These are phyloP conservation scores for Momotus momota DNA, from an alignment of 2,797 vertebrate genomes.

Conservation along the genomic window DNA sequence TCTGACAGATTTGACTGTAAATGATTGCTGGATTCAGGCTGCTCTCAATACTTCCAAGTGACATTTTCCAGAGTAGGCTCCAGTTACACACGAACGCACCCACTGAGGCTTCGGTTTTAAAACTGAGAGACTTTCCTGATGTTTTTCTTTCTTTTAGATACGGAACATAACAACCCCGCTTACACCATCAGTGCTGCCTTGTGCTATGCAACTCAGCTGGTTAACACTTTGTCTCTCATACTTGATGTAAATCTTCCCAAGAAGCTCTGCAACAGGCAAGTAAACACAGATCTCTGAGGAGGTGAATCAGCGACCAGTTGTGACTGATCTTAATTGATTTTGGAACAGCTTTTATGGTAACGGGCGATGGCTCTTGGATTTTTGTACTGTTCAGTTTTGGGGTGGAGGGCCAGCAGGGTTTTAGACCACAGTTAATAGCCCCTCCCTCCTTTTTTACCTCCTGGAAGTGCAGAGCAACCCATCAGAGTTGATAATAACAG, in stretches of 20 bases:
- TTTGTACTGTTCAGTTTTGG: neutral
- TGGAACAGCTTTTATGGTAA: neutral
- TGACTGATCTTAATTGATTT: neutral
- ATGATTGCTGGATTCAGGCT: conserved; percentile 13
- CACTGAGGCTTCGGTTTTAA: neutral
- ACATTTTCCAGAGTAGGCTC: conserved; percentile 18
- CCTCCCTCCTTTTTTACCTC: neutral
- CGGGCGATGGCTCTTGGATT: neutral
- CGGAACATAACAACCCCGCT: conserved; percentile 94
- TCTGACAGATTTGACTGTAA: conserved; percentile 47
- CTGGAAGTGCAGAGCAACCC: neutral
- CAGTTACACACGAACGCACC: neutral
- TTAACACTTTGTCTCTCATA: conserved; percentile 94
- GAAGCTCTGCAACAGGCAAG: conserved; percentile 96
- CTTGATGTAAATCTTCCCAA: conserved; percentile 94
- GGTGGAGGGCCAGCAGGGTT: neutral
- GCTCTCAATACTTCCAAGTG: neutral
- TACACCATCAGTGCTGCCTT: conserved; percentile 95
- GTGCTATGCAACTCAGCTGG: conserved; percentile 93
- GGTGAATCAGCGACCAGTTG: neutral
- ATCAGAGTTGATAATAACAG: neutral
- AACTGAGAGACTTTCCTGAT: neutral
- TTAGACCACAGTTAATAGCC: neutral
- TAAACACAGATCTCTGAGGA: neutral
- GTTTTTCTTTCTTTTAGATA: conserved; percentile 78